Evolutionary conservation across 2,888 invertebrate genomes (phyloP).

Genomic region (Drosophila picticornis): DNA sequence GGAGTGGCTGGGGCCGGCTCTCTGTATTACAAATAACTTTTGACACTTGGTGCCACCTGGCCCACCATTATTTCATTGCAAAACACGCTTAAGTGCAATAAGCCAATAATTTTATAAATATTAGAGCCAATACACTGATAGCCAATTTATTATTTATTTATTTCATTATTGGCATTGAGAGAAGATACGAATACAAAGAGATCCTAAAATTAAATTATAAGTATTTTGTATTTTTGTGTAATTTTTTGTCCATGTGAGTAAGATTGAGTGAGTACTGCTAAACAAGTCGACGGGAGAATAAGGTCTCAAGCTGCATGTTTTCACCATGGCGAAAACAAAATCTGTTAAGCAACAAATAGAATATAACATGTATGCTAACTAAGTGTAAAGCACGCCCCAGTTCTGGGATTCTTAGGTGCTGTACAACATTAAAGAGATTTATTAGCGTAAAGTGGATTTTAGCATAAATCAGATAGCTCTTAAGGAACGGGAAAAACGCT

Average conservation of each 20-base stretch:
- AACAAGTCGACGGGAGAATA: background rate
- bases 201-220: background rate
- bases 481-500: slow-evolving; percentile 42
- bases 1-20: background rate
- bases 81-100: slow-evolving; percentile 38
- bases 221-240: background rate
- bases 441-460: slow-evolving; percentile 65
- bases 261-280: background rate
- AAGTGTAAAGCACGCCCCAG: slow-evolving; percentile 16
- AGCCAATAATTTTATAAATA: slow-evolving; percentile 35
- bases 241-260: background rate
- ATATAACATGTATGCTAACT: slow-evolving; percentile 14
- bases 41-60: slow-evolving; percentile 62
- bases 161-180: background rate
- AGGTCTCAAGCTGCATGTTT: slow-evolving; percentile 8
- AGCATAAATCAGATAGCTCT: slow-evolving; percentile 63
- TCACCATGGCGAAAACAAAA: background rate
- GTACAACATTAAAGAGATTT: slow-evolving; percentile 62
- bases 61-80: slow-evolving; percentile 42
- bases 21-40: slow-evolving; percentile 63
- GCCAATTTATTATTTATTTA: slow-evolving; percentile 1
- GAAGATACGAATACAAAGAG: background rate
- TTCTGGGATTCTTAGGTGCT: slow-evolving; percentile 4
- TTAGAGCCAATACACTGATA: slow-evolving; percentile 8
- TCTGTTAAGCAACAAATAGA: slow-evolving; percentile 27